Conservation (phyloP, 2,888 invertebrate genomes). For the Idaea dimidiata region DNA sequence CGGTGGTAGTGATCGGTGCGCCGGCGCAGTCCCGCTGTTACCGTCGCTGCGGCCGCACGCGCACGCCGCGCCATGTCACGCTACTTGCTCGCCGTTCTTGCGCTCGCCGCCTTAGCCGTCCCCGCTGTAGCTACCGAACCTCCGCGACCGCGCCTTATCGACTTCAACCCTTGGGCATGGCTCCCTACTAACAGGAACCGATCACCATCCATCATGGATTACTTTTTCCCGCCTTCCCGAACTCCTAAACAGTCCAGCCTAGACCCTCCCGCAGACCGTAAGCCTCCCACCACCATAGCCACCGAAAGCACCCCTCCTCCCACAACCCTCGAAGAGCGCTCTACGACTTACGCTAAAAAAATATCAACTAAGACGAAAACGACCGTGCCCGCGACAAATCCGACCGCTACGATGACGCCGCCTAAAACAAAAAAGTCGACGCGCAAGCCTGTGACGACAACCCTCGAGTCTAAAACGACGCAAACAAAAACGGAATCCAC, state of each 20-base stretch:
- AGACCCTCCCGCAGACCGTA: slow-evolving; percentile 67
- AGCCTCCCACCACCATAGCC: slow-evolving; percentile 50
- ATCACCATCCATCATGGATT: slow-evolving; percentile 76
- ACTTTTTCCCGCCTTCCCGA: slow-evolving; percentile 75
- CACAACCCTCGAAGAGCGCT: slow-evolving; percentile 62
- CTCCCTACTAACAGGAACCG: slow-evolving; percentile 62
- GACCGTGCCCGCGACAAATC: slow-evolving; percentile 57
- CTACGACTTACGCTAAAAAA: slow-evolving; percentile 66
- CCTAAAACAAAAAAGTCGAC: slow-evolving; percentile 67
- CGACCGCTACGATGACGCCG: slow-evolving; percentile 54
- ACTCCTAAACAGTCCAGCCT: slow-evolving; percentile 74
- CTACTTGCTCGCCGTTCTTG: slow-evolving; percentile 59
- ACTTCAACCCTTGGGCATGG: slow-evolving; percentile 77
- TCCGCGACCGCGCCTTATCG: slow-evolving; percentile 66
- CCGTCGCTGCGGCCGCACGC: slow-evolving; percentile 74
- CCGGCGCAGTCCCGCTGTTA: slow-evolving; percentile 75
- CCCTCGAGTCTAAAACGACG: slow-evolving; percentile 56
- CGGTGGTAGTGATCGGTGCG: slow-evolving; percentile 51
- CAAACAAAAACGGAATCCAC: slow-evolving; percentile 58
- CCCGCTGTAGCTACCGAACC: slow-evolving; percentile 51
- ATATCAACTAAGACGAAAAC: slow-evolving; percentile 67
- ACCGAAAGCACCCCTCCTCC: slow-evolving; percentile 56
- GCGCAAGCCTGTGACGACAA: slow-evolving; percentile 58
- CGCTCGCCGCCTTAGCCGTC: slow-evolving; percentile 59
- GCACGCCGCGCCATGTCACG: slow-evolving; percentile 69